Conservation (phyloP, 1,140 invertebrate species). For the Pomacea maculata region DNA sequence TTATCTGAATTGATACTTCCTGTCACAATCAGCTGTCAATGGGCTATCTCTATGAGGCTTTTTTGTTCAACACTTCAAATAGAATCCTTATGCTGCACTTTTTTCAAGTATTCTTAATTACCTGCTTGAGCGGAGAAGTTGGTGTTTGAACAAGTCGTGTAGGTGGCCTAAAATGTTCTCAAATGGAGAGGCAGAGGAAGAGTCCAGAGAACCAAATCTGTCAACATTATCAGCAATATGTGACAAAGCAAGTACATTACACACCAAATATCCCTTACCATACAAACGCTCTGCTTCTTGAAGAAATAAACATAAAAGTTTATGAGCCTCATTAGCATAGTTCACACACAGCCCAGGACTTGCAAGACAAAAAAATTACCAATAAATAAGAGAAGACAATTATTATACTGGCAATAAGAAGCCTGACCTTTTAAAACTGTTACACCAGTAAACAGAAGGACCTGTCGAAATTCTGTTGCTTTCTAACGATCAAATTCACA, state of each 20-base stretch:
- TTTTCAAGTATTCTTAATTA: no score
- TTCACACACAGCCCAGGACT: constrained; percentile 27
- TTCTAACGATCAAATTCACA: constrained; percentile 63
- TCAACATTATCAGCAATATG: constrained; percentile 53
- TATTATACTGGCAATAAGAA: constrained; percentile 53
- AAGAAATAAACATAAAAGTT: constrained; percentile 32
- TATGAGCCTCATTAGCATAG: constrained; percentile 45
- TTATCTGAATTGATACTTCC: no score
- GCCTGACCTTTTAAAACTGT: constrained; percentile 57
- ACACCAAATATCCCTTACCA: no score
- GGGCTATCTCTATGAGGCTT: no score
- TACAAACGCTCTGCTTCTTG: no score
- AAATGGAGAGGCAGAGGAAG: constrained; percentile 64
- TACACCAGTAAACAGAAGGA: constrained; percentile 65
- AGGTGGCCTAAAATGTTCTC: constrained; percentile 63
- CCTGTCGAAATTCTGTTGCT: constrained; percentile 67
- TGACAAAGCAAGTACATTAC: no score
- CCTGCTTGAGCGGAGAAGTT: constrained; percentile 14
- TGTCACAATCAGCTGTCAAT: no score
- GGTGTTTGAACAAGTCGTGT: constrained; percentile 56
- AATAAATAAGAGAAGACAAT: constrained; percentile 63
- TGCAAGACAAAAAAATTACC: constrained; percentile 55
- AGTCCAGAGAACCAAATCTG: constrained; percentile 61
- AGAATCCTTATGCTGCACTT: no score
- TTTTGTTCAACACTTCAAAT: no score